Evolutionary conservation across 2,113 vertebrate genomes (phyloP).

Genomic region (Actenoides lindsayi): DNA sequence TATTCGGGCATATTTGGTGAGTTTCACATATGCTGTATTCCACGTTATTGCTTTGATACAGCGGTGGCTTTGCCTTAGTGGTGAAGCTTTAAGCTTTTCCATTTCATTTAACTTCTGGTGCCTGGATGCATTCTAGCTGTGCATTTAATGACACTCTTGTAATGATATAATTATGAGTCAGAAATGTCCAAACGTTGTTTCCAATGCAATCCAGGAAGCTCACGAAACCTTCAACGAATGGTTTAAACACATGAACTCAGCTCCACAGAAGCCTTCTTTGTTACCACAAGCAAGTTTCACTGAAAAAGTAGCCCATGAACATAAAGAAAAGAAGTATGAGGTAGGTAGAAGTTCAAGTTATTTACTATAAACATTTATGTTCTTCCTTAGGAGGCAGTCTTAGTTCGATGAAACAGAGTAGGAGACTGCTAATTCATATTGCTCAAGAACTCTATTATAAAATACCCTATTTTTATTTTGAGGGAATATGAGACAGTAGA

Average conservation of each 20-base stretch:
- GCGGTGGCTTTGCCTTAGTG: background rate
- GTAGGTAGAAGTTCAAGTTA: slow-evolving; percentile 66
- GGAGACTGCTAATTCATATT: background rate
- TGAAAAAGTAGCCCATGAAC: slow-evolving; percentile 93
- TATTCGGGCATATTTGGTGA: slow-evolving; percentile 94
- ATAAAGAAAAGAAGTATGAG: slow-evolving; percentile 94
- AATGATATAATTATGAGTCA: background rate
- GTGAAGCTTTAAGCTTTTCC: background rate
- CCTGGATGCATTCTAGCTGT: background rate
- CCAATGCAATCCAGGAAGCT: slow-evolving; percentile 84
- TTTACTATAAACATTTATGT: background rate
- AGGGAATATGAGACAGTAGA: background rate
- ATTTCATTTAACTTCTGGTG: background rate
- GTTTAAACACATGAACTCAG: slow-evolving; percentile 93
- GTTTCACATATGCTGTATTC: background rate
- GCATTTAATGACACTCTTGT: background rate
- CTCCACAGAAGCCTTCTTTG: slow-evolving; percentile 88
- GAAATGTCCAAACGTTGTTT: background rate
- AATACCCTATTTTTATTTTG: background rate
- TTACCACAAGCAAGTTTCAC: slow-evolving; percentile 89
- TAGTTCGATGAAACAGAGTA: background rate
- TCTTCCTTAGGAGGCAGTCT: background rate
- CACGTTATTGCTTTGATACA: background rate
- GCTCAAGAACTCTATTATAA: background rate
- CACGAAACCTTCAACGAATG: slow-evolving; percentile 96